phyloP scores from a whole-genome alignment of 2,113 vertebrate species.

The Colius striatus region DNA sequence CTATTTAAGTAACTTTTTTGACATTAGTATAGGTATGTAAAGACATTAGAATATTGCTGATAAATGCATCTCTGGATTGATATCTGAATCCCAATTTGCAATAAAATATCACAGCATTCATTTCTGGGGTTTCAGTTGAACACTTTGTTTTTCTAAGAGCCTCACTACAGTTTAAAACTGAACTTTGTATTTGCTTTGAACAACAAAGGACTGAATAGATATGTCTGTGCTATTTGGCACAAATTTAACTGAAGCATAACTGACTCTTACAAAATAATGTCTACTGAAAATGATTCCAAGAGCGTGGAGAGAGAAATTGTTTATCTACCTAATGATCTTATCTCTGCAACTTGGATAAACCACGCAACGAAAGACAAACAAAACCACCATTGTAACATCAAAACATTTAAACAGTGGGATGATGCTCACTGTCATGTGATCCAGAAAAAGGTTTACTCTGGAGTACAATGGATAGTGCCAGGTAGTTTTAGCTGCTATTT shows the following conservation, averaged over 20 bases:
- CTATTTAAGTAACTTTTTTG: neutral
- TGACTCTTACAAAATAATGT: neutral
- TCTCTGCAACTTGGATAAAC: neutral
- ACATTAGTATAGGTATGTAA: neutral
- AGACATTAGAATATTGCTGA: neutral
- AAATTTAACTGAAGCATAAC: neutral
- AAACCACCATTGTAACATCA: neutral
- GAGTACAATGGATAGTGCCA: neutral
- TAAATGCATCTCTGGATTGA: neutral
- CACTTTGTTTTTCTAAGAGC: neutral
- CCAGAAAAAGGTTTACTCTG: neutral
- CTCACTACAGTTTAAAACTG: accelerated
- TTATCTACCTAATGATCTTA: neutral
- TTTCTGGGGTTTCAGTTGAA: neutral
- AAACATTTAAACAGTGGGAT: neutral
- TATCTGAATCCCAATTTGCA: neutral
- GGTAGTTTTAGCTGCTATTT: neutral
- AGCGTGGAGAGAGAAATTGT: neutral
- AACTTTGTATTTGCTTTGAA: neutral
- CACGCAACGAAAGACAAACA: neutral
- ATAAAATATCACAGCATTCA: accelerated
- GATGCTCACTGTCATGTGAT: neutral
- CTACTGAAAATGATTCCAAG: neutral
- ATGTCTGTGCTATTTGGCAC: neutral
- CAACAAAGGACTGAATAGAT: neutral